These are phyloP conservation scores for Sebastes baramenuke DNA, from an alignment of 2,797 vertebrate genomes.

Conservation along the genomic window DNA sequence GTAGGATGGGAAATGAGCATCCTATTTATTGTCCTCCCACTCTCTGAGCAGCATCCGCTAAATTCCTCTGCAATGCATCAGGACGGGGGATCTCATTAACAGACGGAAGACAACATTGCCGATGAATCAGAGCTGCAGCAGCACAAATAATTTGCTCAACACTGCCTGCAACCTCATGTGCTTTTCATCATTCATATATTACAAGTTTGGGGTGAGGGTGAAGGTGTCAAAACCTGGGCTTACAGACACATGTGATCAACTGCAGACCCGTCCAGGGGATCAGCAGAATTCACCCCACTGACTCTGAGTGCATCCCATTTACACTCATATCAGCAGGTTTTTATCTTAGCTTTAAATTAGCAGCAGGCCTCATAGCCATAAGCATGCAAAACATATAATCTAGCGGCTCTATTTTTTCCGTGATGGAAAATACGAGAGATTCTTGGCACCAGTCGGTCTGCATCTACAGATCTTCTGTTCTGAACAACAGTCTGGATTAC, in stretches of 20 bases:
- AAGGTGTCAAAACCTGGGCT: constrained; percentile 48
- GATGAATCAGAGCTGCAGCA: constrained; percentile 36
- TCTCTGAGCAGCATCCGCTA: constrained; percentile 41
- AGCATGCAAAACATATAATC: constrained; percentile 53
- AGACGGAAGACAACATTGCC: constrained; percentile 45
- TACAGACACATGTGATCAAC: constrained; percentile 39
- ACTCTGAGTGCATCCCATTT: constrained; percentile 35
- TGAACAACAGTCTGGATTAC: constrained; percentile 67
- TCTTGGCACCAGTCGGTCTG: constrained; percentile 63
- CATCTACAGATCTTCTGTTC: constrained; percentile 34
- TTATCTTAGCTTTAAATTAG: constrained; percentile 58
- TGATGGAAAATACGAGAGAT: constrained; percentile 46
- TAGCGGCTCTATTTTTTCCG: constrained; percentile 40
- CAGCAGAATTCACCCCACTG: constrained; percentile 16
- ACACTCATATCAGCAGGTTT: constrained; percentile 29
- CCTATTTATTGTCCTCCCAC: constrained; percentile 58
- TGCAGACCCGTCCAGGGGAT: constrained; percentile 44
- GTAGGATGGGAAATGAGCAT: constrained; percentile 52
- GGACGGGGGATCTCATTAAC: constrained; percentile 8
- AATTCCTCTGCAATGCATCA: constrained; percentile 67
- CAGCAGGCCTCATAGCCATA: constrained; percentile 42
- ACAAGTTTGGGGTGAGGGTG: constrained; percentile 42
- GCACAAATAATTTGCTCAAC: constrained; percentile 36
- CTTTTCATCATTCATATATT: constrained; percentile 51
- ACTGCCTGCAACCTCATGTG: constrained; percentile 27